Conservation (phyloP, 2,113 vertebrate genomes). For the Callipepla californica region DNA sequence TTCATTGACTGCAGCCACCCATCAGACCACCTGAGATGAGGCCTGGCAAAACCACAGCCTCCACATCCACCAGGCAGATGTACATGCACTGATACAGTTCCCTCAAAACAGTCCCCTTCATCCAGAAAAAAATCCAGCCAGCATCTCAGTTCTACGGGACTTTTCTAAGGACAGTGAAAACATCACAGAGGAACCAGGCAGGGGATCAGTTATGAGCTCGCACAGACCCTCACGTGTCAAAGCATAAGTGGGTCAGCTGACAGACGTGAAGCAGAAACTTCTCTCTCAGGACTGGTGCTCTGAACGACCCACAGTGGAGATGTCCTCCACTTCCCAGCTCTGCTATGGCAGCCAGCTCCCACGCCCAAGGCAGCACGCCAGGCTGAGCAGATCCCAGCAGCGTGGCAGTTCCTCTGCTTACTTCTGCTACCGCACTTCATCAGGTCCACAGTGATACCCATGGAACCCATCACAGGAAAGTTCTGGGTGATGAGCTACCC, state of each 20-base stretch:
- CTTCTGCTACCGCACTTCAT: accelerated
- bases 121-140: neutral
- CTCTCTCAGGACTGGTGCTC: neutral
- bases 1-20: neutral
- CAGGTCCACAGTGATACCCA: neutral
- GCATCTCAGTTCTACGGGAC: neutral
- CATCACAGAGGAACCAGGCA: neutral
- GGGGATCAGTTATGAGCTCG: neutral
- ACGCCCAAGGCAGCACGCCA: neutral
- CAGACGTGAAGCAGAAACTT: neutral
- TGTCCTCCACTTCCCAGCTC: neutral
- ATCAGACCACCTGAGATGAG: neutral
- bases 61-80: neutral
- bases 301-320: neutral
- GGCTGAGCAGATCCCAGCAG: neutral
- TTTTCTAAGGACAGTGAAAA: slow-evolving; percentile 17
- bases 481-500: neutral
- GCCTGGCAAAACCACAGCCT: neutral
- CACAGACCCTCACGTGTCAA: neutral
- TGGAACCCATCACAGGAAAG: neutral
- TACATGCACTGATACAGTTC: neutral
- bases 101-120: neutral
- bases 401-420: neutral
- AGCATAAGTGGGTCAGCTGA: neutral
- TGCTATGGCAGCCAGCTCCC: neutral